Conservation (phyloP, 2,113 vertebrate genomes). For the Balaenoptera acutorostrata region DNA sequence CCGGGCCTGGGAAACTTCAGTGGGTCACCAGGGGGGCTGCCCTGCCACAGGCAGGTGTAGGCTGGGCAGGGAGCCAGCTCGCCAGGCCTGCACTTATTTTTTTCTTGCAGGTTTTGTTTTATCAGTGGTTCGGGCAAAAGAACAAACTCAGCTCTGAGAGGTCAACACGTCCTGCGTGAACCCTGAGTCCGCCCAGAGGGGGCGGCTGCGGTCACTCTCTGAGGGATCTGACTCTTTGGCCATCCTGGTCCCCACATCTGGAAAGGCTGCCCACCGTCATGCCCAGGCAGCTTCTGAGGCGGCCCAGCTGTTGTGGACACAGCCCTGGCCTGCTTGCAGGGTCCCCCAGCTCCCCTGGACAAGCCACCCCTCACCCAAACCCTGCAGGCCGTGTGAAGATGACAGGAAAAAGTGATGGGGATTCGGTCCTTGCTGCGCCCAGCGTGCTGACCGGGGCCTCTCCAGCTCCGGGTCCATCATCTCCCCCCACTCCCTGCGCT, state of each 20-base stretch:
- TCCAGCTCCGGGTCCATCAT: background rate
- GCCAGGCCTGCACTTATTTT: conserved; percentile 10
- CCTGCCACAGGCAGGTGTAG: conserved; percentile 54
- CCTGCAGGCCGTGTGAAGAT: background rate
- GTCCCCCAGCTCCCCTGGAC: no score
- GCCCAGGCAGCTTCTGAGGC: background rate
- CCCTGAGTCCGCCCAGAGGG: background rate
- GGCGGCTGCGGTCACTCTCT: background rate
- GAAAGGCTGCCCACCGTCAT: accelerated
- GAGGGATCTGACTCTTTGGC: background rate
- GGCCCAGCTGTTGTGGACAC: accelerated
- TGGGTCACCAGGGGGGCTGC: background rate
- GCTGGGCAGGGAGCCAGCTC: conserved; percentile 39
- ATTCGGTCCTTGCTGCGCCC: background rate
- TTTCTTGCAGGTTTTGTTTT: conserved; percentile 41
- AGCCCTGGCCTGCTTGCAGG: background rate
- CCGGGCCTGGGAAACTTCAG: background rate
- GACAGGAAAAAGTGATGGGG: background rate
- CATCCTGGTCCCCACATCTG: background rate
- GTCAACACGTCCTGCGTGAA: conserved; percentile 43
- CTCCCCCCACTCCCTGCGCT: background rate
- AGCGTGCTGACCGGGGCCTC: accelerated
- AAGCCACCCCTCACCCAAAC: accelerated
- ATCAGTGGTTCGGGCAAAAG: conserved; percentile 58
- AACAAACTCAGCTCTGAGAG: conserved; percentile 58